Base-by-base conservation (phyloP, 2,888 invertebrate species). In the Heliothis peltigera region DNA sequence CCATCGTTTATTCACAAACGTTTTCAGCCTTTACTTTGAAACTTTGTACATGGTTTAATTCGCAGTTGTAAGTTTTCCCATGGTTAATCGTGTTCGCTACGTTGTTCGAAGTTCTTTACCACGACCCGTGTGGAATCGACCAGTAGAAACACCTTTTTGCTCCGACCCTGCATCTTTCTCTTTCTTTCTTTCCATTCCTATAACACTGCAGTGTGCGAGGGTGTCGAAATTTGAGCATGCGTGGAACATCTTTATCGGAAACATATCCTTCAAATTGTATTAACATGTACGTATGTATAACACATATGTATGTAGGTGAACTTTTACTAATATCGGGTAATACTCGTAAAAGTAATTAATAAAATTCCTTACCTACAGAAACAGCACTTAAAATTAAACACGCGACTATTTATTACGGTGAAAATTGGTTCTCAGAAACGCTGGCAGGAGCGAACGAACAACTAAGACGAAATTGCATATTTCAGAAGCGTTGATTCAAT, bases 401-500 rank as follows among this genome's bases (percentile, higher is more conserved):
- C 21, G 25, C 10, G 44, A 32, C 32, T 8, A 32, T 64, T 64
- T 49, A 51, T 51, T 42, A 70, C 42, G 44, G 43, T 15, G 17
- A 51, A 22, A 66, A 66, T 65, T 65, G 4, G 42, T 51, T 35
- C 49, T 32, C 32, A 32, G 12, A 44, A 57, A 54, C n/a, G 47
- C 52, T 32, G 65, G 43, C 19, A 43, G 51, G 25, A 19, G 10
- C n/a, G 18, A 17, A 19, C 17, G 61, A 42, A 28, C 28, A 21
- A 18, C 42, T 49, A 28, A 28, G 32, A 42, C 47, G 10, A 64
- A 64, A 68, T 75, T 72, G 55, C 69, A 75, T 72, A 70, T 58
- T 78, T 64, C 61, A 64, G 57, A 53, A 64, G 56, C 59, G 60
- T 62, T 73, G 63, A 70, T 74, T 77, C 68, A 75, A 79, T 82